These are phyloP conservation scores for Salticus scenicus DNA, from an alignment of 2,888 invertebrate genomes.

Conservation along the genomic window DNA sequence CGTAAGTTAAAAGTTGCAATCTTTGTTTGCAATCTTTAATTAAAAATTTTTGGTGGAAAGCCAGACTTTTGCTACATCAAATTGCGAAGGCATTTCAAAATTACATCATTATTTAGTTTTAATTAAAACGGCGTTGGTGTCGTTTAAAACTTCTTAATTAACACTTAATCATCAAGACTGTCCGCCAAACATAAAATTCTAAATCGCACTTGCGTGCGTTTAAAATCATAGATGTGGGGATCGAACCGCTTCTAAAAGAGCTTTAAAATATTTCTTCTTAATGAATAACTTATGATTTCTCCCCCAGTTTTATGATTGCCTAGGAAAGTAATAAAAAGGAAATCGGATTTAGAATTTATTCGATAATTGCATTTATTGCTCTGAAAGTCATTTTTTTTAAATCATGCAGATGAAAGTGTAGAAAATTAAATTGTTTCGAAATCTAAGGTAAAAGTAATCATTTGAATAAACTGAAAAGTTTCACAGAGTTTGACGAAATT, in stretches of 20 bases:
- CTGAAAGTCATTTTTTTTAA: too few relatives aligned
- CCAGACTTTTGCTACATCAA: slow-evolving; percentile 32
- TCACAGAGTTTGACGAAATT: too few relatives aligned
- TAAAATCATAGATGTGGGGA: slow-evolving; percentile 31
- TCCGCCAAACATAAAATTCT: slow-evolving; percentile 46
- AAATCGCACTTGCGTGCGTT: slow-evolving; percentile 7
- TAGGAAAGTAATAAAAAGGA: too few relatives aligned
- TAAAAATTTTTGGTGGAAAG: slow-evolving; percentile 45
- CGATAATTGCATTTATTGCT: too few relatives aligned
- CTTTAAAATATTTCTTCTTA: slow-evolving; percentile 35
- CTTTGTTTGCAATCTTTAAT: slow-evolving; percentile 66
- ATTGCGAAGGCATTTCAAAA: slow-evolving; percentile 42
- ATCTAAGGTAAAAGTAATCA: too few relatives aligned
- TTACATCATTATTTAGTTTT: slow-evolving; percentile 69
- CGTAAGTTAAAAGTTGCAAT: slow-evolving; percentile 51
- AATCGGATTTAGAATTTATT: too few relatives aligned
- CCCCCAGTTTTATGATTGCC: too few relatives aligned
- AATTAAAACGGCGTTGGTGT: slow-evolving; percentile 52
- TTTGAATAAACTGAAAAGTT: too few relatives aligned
- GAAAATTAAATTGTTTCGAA: too few relatives aligned
- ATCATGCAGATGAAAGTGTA: too few relatives aligned
- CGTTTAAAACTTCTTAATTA: slow-evolving; percentile 68
- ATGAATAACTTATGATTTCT: too few relatives aligned
- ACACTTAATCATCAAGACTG: slow-evolving; percentile 65
- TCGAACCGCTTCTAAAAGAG: neutral